These are phyloP conservation scores for Hypsibius dujardini DNA, from an alignment of 1,140 invertebrate genomes.

Conservation along the genomic window DNA sequence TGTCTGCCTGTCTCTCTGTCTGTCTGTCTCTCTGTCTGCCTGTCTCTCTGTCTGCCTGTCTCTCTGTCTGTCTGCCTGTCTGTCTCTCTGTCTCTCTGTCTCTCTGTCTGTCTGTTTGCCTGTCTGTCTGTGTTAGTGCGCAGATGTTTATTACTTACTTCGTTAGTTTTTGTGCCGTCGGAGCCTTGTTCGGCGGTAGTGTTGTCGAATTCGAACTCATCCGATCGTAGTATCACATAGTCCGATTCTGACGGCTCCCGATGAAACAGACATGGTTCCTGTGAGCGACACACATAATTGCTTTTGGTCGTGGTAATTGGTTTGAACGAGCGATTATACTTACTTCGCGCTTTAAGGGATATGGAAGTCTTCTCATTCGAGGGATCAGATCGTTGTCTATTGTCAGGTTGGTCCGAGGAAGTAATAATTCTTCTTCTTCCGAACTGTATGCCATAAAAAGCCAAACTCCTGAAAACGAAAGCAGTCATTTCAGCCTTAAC, in stretches of 20 bases:
- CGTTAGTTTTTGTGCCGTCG: background rate
- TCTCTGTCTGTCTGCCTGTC: no score
- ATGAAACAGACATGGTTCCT: background rate
- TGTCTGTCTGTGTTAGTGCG: no score
- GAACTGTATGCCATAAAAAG: conserved; percentile 1
- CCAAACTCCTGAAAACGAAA: background rate
- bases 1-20: no score
- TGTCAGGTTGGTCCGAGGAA: background rate
- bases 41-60: no score
- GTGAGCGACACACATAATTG: background rate
- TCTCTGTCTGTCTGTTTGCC: background rate
- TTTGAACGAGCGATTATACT: background rate
- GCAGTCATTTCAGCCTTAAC: background rate
- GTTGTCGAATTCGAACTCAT: conserved; percentile 5
- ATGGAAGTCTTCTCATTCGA: background rate
- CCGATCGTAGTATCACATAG: background rate
- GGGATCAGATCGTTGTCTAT: background rate
- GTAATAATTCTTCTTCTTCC: background rate
- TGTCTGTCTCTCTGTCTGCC: no score
- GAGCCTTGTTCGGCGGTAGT: background rate
- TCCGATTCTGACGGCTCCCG: background rate
- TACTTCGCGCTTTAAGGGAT: background rate
- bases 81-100: background rate
- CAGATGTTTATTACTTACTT: background rate
- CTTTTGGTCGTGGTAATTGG: background rate